Conservation (phyloP, 2,888 invertebrate species). For the Ochropleura leucogaster region DNA sequence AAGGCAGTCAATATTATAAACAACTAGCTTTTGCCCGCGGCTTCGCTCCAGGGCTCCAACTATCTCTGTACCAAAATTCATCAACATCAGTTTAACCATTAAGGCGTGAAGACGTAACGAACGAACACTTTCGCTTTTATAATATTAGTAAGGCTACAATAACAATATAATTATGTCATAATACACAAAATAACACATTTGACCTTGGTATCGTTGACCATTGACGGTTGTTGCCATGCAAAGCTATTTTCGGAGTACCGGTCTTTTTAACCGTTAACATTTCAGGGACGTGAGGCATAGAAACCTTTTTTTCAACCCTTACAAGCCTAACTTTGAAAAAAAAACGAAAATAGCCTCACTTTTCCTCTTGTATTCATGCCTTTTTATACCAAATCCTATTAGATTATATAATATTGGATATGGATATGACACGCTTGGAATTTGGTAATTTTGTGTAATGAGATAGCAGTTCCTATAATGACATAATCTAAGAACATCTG, state of each 20-base stretch:
- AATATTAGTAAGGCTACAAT: too few relatives aligned
- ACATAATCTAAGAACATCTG: background rate
- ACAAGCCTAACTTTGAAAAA: background rate
- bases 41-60: too few relatives aligned
- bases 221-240: background rate
- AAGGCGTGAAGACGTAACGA: background rate
- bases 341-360: constrained; percentile 34
- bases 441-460: background rate
- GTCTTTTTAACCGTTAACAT: constrained; percentile 28
- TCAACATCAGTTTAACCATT: too few relatives aligned
- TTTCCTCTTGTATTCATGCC: constrained; percentile 38
- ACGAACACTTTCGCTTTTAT: background rate
- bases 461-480: background rate
- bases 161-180: too few relatives aligned
- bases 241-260: constrained; percentile 18
- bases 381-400: constrained; percentile 26
- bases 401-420: constrained; percentile 29
- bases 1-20: too few relatives aligned
- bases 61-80: too few relatives aligned
- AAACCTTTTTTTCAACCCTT: constrained; percentile 30
- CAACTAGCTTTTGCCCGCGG: too few relatives aligned
- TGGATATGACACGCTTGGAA: constrained; percentile 1
- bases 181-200: background rate
- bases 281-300: constrained; percentile 18
- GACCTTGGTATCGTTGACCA: background rate